Percentiles rank a stretch among this genome's conserved stretches.
These are phyloP conservation scores for Macaria liturata DNA, from an alignment of 2,888 invertebrate genomes.

Conservation along the genomic window DNA sequence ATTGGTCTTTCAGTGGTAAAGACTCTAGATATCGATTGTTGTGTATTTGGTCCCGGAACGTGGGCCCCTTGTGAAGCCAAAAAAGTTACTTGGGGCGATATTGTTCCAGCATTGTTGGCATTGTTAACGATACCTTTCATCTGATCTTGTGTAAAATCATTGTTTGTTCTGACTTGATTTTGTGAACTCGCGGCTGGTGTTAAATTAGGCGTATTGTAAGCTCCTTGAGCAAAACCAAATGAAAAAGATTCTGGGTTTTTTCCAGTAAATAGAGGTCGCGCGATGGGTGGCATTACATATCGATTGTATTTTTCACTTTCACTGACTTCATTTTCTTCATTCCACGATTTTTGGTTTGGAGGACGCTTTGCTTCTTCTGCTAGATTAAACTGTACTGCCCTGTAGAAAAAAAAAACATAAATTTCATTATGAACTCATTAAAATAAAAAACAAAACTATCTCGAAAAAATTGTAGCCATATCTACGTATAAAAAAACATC, in stretches of 20 bases:
- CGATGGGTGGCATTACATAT: slow-evolving; percentile 43
- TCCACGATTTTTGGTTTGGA: slow-evolving; percentile 64
- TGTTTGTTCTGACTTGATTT: slow-evolving; percentile 54
- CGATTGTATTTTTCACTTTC: slow-evolving; percentile 51
- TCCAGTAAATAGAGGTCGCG: slow-evolving; percentile 69
- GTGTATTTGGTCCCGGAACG: slow-evolving; percentile 58
- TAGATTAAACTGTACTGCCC: slow-evolving; percentile 75
- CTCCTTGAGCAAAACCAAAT: slow-evolving; percentile 58
- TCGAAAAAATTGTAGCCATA: too few species aligned
- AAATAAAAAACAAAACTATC: too few species aligned
- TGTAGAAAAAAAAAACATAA: slow-evolving; percentile 27
- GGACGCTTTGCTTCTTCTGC: slow-evolving; percentile 76
- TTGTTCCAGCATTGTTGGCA: slow-evolving; percentile 55
- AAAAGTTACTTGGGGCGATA: slow-evolving; percentile 77
- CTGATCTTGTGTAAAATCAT: slow-evolving; percentile 59
- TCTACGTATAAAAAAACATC: too few species aligned
- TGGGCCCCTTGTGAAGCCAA: slow-evolving; percentile 76
- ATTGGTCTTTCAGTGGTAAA: slow-evolving; percentile 62
- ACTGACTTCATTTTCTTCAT: slow-evolving; percentile 54
- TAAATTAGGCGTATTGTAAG: slow-evolving; percentile 56
- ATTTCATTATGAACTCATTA: too few species aligned
- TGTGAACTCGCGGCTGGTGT: slow-evolving; percentile 58
- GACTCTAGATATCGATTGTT: slow-evolving; percentile 58
- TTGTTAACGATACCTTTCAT: slow-evolving; percentile 58
- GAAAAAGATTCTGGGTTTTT: slow-evolving; percentile 78